These are phyloP conservation scores for Anolis sagrei DNA, from an alignment of 2,113 vertebrate genomes.

Conservation along the genomic window DNA sequence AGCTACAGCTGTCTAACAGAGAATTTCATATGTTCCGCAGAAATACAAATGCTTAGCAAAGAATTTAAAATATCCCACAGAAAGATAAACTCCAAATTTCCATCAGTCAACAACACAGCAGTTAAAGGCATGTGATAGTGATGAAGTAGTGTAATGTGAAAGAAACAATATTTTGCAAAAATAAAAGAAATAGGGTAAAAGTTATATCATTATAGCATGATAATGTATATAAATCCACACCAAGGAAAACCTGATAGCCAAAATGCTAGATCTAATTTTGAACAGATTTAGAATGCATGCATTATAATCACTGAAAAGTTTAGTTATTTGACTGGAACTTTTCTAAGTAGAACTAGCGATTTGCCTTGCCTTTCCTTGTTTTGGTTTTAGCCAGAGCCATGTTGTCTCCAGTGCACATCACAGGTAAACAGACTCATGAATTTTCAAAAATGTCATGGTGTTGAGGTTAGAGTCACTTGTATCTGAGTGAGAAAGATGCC, in stretches of 20 bases:
- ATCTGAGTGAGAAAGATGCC: conserved; percentile 27
- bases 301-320: not conserved
- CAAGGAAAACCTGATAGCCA: not conserved
- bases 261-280: not conserved
- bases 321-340: not conserved
- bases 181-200: not conserved
- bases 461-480: conserved; percentile 29
- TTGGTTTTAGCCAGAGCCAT: fast-evolving
- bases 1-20: no score
- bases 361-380: not conserved
- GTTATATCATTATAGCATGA: not conserved
- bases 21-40: no score
- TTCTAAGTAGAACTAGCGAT: not conserved
- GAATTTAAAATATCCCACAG: no score
- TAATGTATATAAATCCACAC: not conserved
- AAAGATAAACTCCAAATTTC: no score
- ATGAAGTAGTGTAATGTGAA: no score
- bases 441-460: not conserved
- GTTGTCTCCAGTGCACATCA: conserved; percentile 33
- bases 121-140: no score
- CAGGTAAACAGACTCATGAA: conserved; percentile 17
- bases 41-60: no score
- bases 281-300: not conserved
- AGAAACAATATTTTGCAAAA: not conserved
- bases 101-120: no score